Conservation (phyloP, 2,113 vertebrate species). For the Bufo bufo region DNA sequence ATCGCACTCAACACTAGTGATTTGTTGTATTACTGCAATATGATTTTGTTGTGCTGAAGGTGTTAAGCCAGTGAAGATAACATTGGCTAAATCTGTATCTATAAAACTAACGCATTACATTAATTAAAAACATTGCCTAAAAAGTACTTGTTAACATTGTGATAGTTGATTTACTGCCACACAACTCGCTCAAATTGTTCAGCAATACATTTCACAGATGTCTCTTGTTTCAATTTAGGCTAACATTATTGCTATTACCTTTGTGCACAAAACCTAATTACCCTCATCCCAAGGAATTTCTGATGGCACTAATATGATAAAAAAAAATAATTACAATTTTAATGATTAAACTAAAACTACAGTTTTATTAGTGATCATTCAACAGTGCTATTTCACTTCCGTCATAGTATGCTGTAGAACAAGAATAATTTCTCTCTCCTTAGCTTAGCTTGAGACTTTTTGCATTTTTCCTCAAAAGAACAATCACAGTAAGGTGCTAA, state of each 20-base stretch:
- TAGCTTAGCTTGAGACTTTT: not conserved
- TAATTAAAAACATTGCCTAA: not conserved
- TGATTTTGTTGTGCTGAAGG: too few species aligned
- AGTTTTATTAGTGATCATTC: not conserved
- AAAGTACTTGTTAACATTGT: not conserved
- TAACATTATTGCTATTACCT: not conserved
- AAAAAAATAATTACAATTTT: not conserved
- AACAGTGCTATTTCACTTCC: not conserved
- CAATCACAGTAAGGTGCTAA: not conserved
- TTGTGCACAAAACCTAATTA: constrained; percentile 2
- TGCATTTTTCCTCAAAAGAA: not conserved
- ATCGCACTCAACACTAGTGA: too few species aligned
- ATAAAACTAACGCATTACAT: too few species aligned
- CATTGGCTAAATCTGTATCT: too few species aligned
- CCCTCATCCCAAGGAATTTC: not conserved
- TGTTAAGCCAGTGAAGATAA: too few species aligned
- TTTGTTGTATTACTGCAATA: too few species aligned
- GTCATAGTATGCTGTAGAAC: not conserved
- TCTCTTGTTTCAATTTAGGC: not conserved
- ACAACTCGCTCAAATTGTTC: not conserved
- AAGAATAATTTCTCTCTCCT: not conserved
- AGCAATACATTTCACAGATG: not conserved
- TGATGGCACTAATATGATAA: not conserved
- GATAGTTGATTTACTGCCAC: not conserved
- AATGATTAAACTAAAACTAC: not conserved